phyloP scores from a whole-genome alignment of 2,113 vertebrate genomes.

The Atrichornis clamosus region DNA sequence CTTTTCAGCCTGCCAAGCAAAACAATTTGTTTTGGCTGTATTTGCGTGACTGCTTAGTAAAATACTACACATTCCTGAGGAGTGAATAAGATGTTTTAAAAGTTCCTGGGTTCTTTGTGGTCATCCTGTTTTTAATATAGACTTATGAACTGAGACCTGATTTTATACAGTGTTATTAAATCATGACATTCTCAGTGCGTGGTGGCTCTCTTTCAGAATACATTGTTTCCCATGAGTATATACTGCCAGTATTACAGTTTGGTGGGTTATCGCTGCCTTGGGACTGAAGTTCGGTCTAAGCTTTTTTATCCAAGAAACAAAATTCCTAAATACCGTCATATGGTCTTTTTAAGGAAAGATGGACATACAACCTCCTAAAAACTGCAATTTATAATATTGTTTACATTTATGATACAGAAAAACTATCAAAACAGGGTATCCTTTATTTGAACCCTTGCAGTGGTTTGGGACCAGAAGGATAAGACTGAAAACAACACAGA shows the following conservation, averaged over 20 bases:
- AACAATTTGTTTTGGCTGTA: slow-evolving; percentile 65
- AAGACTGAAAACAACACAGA: not conserved
- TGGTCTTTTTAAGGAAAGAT: not conserved
- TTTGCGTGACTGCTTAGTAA: slow-evolving; percentile 39
- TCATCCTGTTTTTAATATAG: slow-evolving; percentile 61
- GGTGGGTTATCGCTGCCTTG: not conserved
- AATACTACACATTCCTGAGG: slow-evolving; percentile 70
- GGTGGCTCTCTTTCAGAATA: not conserved
- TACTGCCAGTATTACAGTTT: not conserved
- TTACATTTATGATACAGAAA: not conserved
- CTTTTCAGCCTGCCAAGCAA: slow-evolving; percentile 61
- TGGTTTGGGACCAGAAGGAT: not conserved
- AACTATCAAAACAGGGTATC: not conserved
- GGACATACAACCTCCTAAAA: not conserved
- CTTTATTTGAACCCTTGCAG: not conserved
- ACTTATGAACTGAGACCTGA: not conserved
- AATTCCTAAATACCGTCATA: not conserved
- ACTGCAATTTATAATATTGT: not conserved
- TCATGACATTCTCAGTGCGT: not conserved
- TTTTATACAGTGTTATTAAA: not conserved
- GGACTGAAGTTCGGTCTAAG: not conserved
- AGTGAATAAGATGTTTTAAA: slow-evolving; percentile 65
- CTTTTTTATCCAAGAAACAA: not conserved
- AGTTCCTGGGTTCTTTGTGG: slow-evolving; percentile 39
- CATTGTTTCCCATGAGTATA: not conserved